phyloP scores from a whole-genome alignment of 1,140 invertebrate species.

The Achroia grisella region DNA sequence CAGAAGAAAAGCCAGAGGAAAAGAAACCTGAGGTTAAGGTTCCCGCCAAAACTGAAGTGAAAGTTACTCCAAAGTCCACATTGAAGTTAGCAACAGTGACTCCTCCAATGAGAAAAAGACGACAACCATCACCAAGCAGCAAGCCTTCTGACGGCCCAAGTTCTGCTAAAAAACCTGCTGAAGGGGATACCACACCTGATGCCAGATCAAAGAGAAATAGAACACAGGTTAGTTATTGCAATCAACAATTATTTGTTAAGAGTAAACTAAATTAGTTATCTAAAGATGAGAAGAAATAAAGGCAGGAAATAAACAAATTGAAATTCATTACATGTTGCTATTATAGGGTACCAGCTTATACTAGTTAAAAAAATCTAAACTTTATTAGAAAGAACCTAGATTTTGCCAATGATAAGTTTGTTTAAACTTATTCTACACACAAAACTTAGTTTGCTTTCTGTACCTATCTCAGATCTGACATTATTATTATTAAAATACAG shows the following conservation, averaged over 20 bases:
- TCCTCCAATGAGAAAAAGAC: conserved; percentile 67
- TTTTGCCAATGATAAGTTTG: too few species aligned
- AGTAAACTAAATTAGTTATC: too few species aligned
- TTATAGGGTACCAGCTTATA: not conserved
- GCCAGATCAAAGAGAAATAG: conserved; percentile 64
- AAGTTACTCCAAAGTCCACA: conserved; percentile 62
- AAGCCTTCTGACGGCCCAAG: conserved; percentile 46
- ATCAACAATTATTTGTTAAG: not conserved
- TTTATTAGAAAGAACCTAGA: too few species aligned
- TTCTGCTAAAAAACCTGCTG: conserved; percentile 47
- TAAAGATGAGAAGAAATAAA: too few species aligned
- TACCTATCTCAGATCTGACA: too few species aligned
- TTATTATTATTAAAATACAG: too few species aligned
- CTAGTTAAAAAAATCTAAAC: too few species aligned
- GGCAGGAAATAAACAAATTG: too few species aligned
- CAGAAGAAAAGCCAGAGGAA: conserved; percentile 44
- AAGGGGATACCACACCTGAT: conserved; percentile 47
- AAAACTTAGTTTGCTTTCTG: too few species aligned
- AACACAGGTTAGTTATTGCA: conserved; percentile 48
- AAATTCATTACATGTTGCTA: not conserved
- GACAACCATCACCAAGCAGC: conserved; percentile 48
- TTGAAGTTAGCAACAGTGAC: conserved; percentile 73
- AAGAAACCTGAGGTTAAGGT: conserved; percentile 45
- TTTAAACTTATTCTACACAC: too few species aligned
- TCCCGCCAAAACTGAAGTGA: conserved; percentile 36